Conservation (phyloP, 2,797 vertebrate species). For the Carcharodon carcharias region DNA sequence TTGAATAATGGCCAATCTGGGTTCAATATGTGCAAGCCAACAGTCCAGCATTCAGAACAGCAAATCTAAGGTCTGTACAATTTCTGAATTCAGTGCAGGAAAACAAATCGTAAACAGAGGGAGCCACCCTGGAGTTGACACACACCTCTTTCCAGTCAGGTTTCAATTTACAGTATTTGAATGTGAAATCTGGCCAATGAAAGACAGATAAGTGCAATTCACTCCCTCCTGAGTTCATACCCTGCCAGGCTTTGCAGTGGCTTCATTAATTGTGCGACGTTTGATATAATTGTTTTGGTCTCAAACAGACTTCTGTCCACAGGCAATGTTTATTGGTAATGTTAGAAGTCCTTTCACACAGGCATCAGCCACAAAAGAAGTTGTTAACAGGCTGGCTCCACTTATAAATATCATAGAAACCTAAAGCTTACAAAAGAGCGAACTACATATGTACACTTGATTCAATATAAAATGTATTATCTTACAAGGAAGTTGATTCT, state of each 20-base stretch:
- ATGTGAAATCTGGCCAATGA: background rate
- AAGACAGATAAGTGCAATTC: background rate
- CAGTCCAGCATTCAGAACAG: background rate
- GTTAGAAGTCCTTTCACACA: background rate
- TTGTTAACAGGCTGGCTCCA: background rate
- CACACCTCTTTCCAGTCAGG: background rate
- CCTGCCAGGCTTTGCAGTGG: background rate
- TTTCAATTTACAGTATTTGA: background rate
- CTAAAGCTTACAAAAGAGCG: background rate
- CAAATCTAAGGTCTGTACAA: background rate
- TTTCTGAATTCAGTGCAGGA: background rate
- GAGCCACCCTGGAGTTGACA: background rate
- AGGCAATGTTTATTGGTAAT: background rate
- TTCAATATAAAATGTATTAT: background rate
- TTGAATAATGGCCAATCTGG: no score
- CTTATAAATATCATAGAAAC: constrained; percentile 3
- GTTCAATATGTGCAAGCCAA: background rate
- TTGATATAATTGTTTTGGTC: background rate
- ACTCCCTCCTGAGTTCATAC: background rate
- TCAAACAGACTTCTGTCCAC: background rate
- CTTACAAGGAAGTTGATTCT: background rate
- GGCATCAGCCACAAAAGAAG: background rate
- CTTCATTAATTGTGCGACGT: background rate
- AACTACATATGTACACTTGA: background rate
- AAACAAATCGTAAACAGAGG: background rate